Percentiles rank a stretch among this genome's conserved stretches.
Conservation (phyloP, 2,888 invertebrate species). For the Apantesis nais region DNA sequence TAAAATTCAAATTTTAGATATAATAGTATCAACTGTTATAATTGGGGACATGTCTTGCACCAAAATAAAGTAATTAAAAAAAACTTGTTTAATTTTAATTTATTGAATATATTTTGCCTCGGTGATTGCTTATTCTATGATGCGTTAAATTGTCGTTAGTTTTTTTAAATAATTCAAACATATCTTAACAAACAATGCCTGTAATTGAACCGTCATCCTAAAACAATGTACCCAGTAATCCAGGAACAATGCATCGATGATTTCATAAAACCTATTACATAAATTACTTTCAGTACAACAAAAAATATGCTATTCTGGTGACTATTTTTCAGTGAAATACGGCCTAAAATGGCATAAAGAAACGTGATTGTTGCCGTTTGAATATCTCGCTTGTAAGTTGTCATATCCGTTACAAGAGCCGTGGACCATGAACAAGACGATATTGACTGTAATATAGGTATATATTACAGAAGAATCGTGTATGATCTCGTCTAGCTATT, state of each 20-base stretch:
- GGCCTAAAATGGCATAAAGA: conserved; percentile 22
- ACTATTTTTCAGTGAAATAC: conserved; percentile 28
- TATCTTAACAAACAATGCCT: conserved; percentile 44
- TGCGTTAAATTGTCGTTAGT: conserved; percentile 30
- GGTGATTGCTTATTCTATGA: conserved; percentile 36
- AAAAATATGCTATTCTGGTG: conserved; percentile 17
- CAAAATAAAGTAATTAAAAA: no score
- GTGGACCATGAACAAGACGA: conserved; percentile 57
- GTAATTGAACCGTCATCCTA: conserved; percentile 25
- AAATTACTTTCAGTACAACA: conserved; percentile 19
- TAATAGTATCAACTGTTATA: no score
- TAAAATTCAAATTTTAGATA: background rate
- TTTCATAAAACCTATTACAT: conserved; percentile 21
- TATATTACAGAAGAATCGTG: conserved; percentile 27
- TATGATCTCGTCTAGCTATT: conserved; percentile 35
- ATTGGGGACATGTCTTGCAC: no score
- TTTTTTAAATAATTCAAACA: conserved; percentile 26
- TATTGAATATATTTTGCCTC: conserved; percentile 25
- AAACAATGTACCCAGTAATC: conserved; percentile 41
- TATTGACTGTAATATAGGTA: conserved; percentile 48
- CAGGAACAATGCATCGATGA: conserved; percentile 30
- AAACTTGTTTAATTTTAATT: conserved; percentile 16
- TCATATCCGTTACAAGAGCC: conserved; percentile 62
- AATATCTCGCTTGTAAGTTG: conserved; percentile 46
- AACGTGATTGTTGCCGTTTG: conserved; percentile 18